Evolutionary conservation across 2,888 invertebrate genomes (phyloP).

Genomic region (Dryocosmus kuriphilus): DNA sequence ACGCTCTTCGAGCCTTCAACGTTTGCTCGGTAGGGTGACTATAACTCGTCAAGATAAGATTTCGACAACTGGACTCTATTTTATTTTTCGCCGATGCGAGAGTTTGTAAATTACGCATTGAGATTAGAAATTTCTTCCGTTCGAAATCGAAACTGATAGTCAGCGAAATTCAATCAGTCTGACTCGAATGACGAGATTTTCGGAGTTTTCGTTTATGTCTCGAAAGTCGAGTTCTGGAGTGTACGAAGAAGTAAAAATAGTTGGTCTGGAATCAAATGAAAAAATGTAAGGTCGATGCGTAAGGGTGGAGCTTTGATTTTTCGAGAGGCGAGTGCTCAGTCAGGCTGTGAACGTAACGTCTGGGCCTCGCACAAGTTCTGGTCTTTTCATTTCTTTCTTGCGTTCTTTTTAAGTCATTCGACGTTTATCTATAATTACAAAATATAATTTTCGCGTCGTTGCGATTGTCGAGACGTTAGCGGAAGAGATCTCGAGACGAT

Average conservation of each 20-base stretch:
- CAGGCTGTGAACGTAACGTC: constrained; percentile 78
- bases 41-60: constrained; percentile 30
- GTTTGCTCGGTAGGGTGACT: constrained; percentile 22
- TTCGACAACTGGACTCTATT: constrained; percentile 30
- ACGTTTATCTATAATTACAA: constrained; percentile 13
- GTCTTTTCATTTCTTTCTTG: constrained; percentile 53
- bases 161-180: background rate
- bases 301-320: constrained; percentile 41
- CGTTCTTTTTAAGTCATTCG: constrained; percentile 35
- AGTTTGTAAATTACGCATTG: constrained; percentile 34
- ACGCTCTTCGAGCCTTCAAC: constrained; percentile 50
- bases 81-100: background rate
- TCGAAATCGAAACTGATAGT: background rate
- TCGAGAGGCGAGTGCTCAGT: constrained; percentile 69
- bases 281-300: constrained; percentile 13
- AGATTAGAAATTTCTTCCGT: constrained; percentile 21
- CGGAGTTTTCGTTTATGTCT: background rate
- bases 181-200: background rate
- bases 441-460: constrained; percentile 50
- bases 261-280: constrained; percentile 38
- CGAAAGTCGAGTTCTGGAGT: background rate
- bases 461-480: constrained; percentile 56
- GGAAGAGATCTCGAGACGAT: constrained; percentile 66
- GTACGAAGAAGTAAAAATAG: background rate
- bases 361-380: constrained; percentile 68